phyloP scores from a whole-genome alignment of 2,797 vertebrate species.

The Neomorphus geoffroyi region DNA sequence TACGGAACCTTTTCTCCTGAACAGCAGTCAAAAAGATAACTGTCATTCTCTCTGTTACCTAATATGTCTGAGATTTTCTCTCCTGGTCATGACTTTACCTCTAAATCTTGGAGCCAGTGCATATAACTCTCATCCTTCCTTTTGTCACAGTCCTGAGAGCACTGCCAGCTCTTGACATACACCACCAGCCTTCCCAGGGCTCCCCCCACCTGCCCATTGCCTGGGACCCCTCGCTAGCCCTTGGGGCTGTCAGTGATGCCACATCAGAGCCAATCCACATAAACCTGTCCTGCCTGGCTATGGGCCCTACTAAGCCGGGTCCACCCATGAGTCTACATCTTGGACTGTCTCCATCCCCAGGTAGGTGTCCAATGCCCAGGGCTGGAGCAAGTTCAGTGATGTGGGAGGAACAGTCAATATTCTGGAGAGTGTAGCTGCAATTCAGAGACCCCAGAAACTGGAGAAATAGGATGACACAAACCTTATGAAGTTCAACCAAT shows the following conservation, averaged over 20 bases:
- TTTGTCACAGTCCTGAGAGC: too few relatives aligned
- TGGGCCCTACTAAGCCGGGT: not conserved
- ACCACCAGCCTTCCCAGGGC: not conserved
- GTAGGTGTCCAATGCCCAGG: not conserved
- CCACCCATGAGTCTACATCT: accelerated
- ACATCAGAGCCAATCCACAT: not conserved
- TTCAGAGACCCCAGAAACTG: not conserved
- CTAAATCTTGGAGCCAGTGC: not conserved
- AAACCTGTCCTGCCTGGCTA: not conserved
- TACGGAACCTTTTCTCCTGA: not conserved
- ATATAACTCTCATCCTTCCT: not conserved
- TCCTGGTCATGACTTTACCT: not conserved
- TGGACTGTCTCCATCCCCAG: not conserved
- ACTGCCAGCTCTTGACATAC: not conserved
- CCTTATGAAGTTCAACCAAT: not conserved
- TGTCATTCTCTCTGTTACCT: not conserved
- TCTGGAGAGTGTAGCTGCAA: not conserved
- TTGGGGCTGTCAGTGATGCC: accelerated
- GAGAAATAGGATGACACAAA: not conserved
- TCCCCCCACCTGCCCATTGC: not conserved
- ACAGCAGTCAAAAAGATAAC: not conserved
- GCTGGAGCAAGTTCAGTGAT: not conserved
- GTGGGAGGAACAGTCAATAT: not conserved
- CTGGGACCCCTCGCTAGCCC: not conserved
- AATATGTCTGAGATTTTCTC: not conserved